Base-by-base conservation (phyloP, 2,113 vertebrate species). In the Climacteris rufus region DNA sequence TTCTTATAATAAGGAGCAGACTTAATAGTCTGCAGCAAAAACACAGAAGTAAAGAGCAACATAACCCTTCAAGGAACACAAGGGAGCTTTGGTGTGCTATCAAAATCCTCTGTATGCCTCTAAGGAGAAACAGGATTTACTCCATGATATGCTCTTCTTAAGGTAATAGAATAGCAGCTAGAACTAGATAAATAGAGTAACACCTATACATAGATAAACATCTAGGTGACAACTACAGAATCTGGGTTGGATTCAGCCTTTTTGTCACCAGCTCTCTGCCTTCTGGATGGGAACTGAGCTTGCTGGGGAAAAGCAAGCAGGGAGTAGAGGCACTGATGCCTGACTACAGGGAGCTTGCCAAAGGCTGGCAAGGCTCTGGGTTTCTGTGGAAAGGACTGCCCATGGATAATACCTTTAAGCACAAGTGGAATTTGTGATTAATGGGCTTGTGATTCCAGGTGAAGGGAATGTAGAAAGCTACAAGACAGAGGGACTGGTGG, bases 261-360 rank as follows among this genome's bases (percentile, higher is more conserved):
- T 64, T 15, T 21, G 25, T 49, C 61, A 53, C 47, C 40, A 25
- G 28, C 25, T 14, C 42, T 60, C 35, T 80, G 76, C n/a, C 49
- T 63, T 24, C 30, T 30, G 82, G 20, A 2, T 28, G 33, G 72
- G 37, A 60, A 6, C 21, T 4, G 15, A 75, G 56, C 27, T 52
- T 30, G 47, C 35, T 1, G 8, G 63, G 57, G 72, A 25, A 27
- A 35, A 39, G 45, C 11, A 2, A 25, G 49, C 6, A 33, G 54
- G 37, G 22, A 77, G 22, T 27, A 10, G 22, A 64, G 72, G 76
- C 57, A 2, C 31, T 13, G 59, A 7, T 0, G 0, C 15, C n/a
- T 22, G 68, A 10, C 33, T 35, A 10, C 28, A 14, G 39, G 54
- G 54, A 72, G 22, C 49, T 61, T 50, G 65, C 56, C 54, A 69